Evolutionary conservation across 2,888 invertebrate species (phyloP).

Genomic region (Archaeoteleia sp.): DNA sequence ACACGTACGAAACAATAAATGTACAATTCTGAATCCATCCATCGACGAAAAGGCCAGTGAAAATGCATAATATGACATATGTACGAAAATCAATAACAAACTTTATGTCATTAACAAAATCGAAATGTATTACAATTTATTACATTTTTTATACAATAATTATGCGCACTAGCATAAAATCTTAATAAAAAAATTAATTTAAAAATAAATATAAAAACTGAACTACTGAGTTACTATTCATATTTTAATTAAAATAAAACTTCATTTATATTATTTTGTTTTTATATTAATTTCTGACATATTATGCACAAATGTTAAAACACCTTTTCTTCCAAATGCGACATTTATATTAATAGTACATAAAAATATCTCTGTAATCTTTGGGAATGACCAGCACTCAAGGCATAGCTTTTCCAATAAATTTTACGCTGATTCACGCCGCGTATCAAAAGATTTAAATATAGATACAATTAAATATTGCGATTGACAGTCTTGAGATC

Average conservation of each 20-base stretch:
- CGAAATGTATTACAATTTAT: too few relatives aligned
- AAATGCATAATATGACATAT: background rate
- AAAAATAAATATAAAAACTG: too few relatives aligned
- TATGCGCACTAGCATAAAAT: too few relatives aligned
- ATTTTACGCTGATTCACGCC: conserved; percentile 20
- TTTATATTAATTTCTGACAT: too few relatives aligned
- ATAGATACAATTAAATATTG: conserved; percentile 42
- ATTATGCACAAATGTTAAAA: too few relatives aligned
- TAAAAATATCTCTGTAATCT: conserved; percentile 53
- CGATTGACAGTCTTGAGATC: conserved; percentile 46
- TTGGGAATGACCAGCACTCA: conserved; percentile 59
- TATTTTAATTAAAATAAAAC: conserved; percentile 3
- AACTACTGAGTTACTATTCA: too few relatives aligned
- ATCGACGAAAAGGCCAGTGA: background rate
- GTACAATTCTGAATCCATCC: conserved; percentile 11
- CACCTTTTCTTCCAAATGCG: background rate
- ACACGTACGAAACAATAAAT: conserved; percentile 7
- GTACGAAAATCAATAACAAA: too few relatives aligned
- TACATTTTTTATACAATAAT: too few relatives aligned
- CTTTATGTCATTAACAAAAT: too few relatives aligned
- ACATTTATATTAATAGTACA: conserved; percentile 26
- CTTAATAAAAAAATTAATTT: too few relatives aligned
- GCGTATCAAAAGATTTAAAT: conserved; percentile 42
- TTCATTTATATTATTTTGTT: too few relatives aligned
- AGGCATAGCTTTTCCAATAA: conserved; percentile 43